Percentiles rank a stretch among this genome's conserved stretches.
Evolutionary conservation across 2,113 vertebrate species (phyloP).

Genomic region (Platycercus adscitus): DNA sequence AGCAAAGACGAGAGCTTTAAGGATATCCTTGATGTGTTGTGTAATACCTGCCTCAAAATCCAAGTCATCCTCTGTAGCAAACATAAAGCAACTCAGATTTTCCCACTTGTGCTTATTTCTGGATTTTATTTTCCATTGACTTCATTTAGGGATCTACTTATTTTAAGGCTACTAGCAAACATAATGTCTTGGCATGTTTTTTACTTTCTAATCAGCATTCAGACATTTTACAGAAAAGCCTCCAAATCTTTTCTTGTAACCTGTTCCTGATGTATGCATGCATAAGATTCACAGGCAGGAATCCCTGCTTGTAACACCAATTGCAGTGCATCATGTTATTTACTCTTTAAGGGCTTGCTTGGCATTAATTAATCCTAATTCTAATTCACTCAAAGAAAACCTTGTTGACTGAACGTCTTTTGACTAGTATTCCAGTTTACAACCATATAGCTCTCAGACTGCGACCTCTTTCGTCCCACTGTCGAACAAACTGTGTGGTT

Average conservation of each 20-base stretch:
- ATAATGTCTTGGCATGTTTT: neutral
- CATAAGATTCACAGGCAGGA: neutral
- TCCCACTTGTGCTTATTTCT: neutral
- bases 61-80: neutral
- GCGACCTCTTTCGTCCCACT: neutral
- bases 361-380: neutral
- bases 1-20: neutral
- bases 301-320: neutral
- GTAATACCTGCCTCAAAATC: neutral
- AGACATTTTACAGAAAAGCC: neutral
- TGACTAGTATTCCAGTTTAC: neutral
- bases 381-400: neutral
- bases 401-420: neutral
- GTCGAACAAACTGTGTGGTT: neutral
- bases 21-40: neutral
- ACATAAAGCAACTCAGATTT: neutral
- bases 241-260: neutral
- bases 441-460: neutral
- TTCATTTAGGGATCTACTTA: neutral
- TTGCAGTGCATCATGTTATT: neutral
- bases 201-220: neutral
- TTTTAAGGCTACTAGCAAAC: neutral
- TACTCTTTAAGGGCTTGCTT: neutral
- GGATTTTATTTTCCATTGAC: neutral
- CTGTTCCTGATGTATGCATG: accelerated